Evolutionary conservation across 2,888 invertebrate species (phyloP).

Genomic region (Therioaphis trifolii): DNA sequence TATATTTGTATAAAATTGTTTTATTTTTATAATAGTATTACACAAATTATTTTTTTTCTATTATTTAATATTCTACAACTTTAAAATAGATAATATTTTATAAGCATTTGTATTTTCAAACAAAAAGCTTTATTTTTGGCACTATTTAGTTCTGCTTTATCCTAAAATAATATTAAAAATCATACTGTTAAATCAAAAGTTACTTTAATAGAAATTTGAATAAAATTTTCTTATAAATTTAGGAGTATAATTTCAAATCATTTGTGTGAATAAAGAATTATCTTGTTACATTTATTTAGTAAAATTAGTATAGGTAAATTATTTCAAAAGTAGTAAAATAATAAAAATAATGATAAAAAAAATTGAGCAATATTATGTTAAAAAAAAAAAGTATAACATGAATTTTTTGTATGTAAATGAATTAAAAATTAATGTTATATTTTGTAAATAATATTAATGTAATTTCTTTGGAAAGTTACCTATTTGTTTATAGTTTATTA

Average conservation of each 20-base stretch:
- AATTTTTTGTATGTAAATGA: no score
- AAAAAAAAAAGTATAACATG: not conserved
- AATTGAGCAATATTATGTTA: conserved; percentile 52
- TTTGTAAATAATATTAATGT: conserved; percentile 15
- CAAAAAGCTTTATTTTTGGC: conserved; percentile 27
- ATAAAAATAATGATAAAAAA: not conserved
- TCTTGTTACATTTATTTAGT: not conserved
- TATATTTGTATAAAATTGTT: conserved; percentile 13
- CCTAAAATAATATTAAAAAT: not conserved
- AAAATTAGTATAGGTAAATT: not conserved
- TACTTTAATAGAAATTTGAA: not conserved
- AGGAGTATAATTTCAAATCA: not conserved
- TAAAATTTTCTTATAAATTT: not conserved
- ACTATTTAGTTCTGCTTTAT: conserved; percentile 21
- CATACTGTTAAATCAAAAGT: not conserved
- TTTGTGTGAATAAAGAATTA: not conserved
- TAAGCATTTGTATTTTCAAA: not conserved
- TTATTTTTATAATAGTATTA: conserved; percentile 10
- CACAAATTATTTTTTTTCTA: not conserved
- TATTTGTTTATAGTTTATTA: not conserved
- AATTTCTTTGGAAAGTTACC: not conserved
- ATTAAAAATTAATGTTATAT: not conserved
- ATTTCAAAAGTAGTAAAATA: not conserved
- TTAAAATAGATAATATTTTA: not conserved
- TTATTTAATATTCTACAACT: not conserved